These are phyloP conservation scores for Haliclona indistincta DNA, from an alignment of 37 sponge, comb jelly and placozoan species.

Conservation along the genomic window DNA sequence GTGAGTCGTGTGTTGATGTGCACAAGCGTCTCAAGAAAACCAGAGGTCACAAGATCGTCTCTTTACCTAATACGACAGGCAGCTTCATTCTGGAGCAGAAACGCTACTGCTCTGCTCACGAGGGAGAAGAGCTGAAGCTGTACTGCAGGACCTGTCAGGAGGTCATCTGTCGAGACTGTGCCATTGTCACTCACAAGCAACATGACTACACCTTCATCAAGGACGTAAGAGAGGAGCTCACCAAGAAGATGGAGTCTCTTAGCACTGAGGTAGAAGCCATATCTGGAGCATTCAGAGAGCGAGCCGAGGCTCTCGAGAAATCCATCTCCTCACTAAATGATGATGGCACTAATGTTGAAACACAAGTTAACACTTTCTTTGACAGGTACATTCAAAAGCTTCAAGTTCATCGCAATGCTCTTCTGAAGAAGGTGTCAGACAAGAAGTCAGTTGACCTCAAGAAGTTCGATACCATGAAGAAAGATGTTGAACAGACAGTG, in stretches of 20 bases:
- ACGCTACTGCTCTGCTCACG: constrained; percentile 16
- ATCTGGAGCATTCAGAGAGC: not conserved
- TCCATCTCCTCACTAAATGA: too few relatives aligned
- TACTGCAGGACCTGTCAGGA: constrained; percentile 24
- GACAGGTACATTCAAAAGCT: too few relatives aligned
- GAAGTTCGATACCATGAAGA: too few relatives aligned
- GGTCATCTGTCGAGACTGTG: constrained; percentile 26
- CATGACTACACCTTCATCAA: not conserved
- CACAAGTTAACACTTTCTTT: too few relatives aligned
- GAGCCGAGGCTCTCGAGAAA: not conserved
- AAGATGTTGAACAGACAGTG: too few relatives aligned
- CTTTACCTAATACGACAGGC: not conserved
- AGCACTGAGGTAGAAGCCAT: not conserved
- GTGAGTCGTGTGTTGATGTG: not conserved
- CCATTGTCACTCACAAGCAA: constrained; percentile 6
- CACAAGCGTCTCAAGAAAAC: constrained; percentile 7
- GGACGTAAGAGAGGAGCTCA: not conserved
- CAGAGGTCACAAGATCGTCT: constrained; percentile 5
- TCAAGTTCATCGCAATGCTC: too few relatives aligned
- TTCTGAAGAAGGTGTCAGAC: too few relatives aligned
- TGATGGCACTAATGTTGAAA: too few relatives aligned
- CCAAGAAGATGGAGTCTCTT: not conserved
- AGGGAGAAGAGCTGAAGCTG: constrained; percentile 24
- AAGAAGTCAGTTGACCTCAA: too few relatives aligned
- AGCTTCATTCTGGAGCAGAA: not conserved